These are phyloP conservation scores for Anaspis maculata DNA, from an alignment of 2,888 invertebrate genomes.

Conservation along the genomic window DNA sequence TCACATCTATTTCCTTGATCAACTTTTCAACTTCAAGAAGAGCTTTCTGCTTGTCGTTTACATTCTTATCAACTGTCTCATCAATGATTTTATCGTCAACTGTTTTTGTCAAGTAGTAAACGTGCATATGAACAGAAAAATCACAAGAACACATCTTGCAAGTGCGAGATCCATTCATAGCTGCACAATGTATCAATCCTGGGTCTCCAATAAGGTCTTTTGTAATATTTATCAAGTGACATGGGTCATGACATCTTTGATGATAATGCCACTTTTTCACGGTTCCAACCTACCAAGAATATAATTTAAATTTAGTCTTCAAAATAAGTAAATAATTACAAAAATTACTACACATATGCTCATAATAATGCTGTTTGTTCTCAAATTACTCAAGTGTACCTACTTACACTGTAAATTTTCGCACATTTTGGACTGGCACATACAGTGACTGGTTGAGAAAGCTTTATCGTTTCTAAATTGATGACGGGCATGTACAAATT, in stretches of 20 bases:
- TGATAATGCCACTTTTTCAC: constrained; percentile 31
- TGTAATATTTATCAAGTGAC: constrained; percentile 30
- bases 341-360: too few relatives aligned
- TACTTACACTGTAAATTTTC: constrained; percentile 20
- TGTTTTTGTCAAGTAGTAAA: constrained; percentile 33
- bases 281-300: constrained; percentile 21
- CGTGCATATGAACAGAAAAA: constrained; percentile 33
- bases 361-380: too few relatives aligned
- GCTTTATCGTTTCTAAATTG: constrained; percentile 21
- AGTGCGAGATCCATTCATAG: constrained; percentile 23
- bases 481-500: constrained; percentile 30
- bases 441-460: constrained; percentile 30
- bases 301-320: too few relatives aligned
- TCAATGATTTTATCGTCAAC: constrained; percentile 25
- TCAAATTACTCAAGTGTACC: too few relatives aligned
- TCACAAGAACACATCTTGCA: constrained; percentile 30
- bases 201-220: constrained; percentile 32
- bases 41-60: constrained; percentile 22
- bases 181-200: constrained; percentile 28
- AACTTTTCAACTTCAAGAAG: constrained; percentile 18
- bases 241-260: constrained; percentile 34
- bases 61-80: constrained; percentile 21
- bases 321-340: too few relatives aligned
- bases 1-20: constrained; percentile 20
- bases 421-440: constrained; percentile 26